Evolutionary conservation across 2,113 vertebrate species (phyloP).

Genomic region (Ranitomeya imitator): DNA sequence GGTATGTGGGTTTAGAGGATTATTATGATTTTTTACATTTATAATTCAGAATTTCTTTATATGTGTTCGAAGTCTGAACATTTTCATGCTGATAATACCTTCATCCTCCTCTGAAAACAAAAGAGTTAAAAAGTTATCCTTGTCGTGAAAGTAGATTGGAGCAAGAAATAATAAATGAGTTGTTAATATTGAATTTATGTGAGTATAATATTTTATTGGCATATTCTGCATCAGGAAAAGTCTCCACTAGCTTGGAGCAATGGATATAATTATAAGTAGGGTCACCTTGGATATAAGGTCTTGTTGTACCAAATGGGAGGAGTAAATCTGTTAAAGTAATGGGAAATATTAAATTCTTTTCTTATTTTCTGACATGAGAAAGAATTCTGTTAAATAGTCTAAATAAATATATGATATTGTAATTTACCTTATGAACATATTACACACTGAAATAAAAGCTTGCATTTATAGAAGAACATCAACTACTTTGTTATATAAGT

Average conservation of each 20-base stretch:
- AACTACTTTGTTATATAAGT: not conserved
- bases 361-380: not conserved
- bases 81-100: not conserved
- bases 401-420: not conserved
- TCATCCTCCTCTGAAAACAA: not conserved
- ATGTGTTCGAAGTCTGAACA: not conserved
- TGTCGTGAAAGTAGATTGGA: not conserved
- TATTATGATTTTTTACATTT: too few relatives aligned
- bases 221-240: not conserved
- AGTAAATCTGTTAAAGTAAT: not conserved
- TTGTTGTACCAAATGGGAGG: not conserved
- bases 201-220: not conserved
- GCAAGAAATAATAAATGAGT: not conserved
- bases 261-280: not conserved
- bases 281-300: conserved; percentile 7
- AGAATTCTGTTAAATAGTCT: not conserved
- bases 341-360: not conserved
- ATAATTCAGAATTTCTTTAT: too few relatives aligned
- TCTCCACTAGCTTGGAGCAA: not conserved
- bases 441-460: not conserved
- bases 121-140: not conserved
- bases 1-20: too few relatives aligned
- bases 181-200: not conserved
- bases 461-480: not conserved
- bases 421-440: not conserved